Conservation (phyloP, 2,888 invertebrate genomes). For the Glaucopsyche alexis region DNA sequence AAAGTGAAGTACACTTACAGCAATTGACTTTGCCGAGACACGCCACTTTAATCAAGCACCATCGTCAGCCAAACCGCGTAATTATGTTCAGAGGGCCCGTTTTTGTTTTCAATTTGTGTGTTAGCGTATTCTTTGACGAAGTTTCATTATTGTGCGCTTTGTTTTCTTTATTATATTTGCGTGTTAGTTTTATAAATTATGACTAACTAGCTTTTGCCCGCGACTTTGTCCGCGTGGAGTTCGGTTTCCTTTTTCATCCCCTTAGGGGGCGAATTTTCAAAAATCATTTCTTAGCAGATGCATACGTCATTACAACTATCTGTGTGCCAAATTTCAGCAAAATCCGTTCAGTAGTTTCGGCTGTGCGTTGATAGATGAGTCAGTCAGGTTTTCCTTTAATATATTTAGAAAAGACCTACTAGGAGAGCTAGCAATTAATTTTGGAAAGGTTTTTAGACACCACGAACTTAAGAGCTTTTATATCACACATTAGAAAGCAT, state of each 20-base stretch:
- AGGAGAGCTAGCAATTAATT: background rate
- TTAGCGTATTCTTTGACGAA: conserved; percentile 24
- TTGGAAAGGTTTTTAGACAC: too few relatives aligned
- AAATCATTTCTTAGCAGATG: too few relatives aligned
- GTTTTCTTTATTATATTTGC: background rate
- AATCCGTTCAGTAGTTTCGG: too few relatives aligned
- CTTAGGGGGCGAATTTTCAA: too few relatives aligned
- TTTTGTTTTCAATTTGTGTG: conserved; percentile 19
- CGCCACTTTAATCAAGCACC: conserved; percentile 28
- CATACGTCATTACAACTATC: too few relatives aligned
- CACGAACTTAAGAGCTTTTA: too few relatives aligned
- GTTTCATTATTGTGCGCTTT: background rate
- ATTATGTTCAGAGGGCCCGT: conserved; percentile 18
- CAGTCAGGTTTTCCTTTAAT: background rate
- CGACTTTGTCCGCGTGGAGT: too few relatives aligned
- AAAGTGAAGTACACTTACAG: conserved; percentile 21
- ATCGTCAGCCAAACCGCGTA: conserved; percentile 27
- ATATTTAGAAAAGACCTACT: background rate
- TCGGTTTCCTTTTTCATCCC: too few relatives aligned
- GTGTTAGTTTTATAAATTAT: background rate
- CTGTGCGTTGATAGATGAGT: too few relatives aligned
- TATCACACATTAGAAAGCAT: too few relatives aligned
- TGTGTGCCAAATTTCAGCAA: too few relatives aligned
- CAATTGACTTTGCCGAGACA: conserved; percentile 23
- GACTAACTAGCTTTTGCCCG: too few relatives aligned